These are phyloP conservation scores for Bettongia penicillata DNA, from an alignment of 2,113 vertebrate species.

Conservation along the genomic window DNA sequence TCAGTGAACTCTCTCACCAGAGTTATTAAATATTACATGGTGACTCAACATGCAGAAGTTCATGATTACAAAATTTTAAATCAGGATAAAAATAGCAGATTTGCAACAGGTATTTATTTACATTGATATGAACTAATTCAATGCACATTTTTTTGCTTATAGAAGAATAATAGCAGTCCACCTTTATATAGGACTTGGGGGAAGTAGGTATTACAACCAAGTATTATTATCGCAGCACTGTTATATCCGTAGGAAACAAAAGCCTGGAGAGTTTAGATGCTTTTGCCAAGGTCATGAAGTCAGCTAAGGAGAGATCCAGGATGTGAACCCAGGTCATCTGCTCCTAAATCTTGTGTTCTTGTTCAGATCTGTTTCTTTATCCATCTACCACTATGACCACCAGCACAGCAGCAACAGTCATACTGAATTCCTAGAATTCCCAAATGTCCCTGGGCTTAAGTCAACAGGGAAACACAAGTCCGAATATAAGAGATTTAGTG, in stretches of 20 bases:
- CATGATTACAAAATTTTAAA: conserved; percentile 17
- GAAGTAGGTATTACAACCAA: not conserved
- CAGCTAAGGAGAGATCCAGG: not conserved
- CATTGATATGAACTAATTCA: not conserved
- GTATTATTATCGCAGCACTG: not conserved
- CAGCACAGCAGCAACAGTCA: not conserved
- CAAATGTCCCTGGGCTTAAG: not conserved
- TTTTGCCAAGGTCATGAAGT: not conserved
- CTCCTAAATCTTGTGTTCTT: not conserved
- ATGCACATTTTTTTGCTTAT: not conserved
- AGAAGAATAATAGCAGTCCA: not conserved
- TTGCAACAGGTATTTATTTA: not conserved
- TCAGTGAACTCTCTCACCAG: not conserved
- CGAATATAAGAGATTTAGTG: not conserved
- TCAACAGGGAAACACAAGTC: not conserved
- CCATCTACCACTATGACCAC: not conserved
- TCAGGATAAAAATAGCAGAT: not conserved
- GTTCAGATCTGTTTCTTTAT: not conserved
- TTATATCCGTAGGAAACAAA: not conserved
- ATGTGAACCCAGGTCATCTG: not conserved
- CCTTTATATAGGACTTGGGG: not conserved
- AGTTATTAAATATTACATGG: not conserved
- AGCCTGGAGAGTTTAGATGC: not conserved
- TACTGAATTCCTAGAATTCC: not conserved
- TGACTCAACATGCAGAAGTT: not conserved